These are phyloP conservation scores for Anthopleura sola DNA, from an alignment of 64 coral and sea anemone genomes.

Conservation along the genomic window DNA sequence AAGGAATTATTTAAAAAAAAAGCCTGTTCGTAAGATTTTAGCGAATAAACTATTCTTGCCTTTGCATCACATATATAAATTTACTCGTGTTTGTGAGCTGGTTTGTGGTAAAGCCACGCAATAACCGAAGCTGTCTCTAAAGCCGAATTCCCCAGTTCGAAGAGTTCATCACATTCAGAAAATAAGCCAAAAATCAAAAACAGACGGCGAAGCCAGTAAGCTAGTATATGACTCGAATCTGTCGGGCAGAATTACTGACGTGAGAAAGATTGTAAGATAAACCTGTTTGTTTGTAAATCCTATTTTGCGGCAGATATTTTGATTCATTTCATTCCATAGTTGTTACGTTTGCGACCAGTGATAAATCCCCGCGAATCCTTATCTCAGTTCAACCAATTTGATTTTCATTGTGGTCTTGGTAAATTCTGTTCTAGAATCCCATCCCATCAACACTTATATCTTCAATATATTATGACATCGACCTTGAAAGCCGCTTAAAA, in stretches of 20 bases:
- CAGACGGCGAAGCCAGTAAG: background rate
- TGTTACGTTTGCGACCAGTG: constrained; percentile 2
- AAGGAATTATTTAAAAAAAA: no score
- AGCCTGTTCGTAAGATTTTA: no score
- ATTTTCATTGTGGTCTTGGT: background rate
- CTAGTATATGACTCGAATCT: no score
- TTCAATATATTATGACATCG: background rate
- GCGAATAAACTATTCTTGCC: no score
- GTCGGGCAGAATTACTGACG: no score
- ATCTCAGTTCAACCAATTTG: background rate
- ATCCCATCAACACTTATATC: background rate
- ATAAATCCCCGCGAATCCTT: background rate
- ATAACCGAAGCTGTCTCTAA: no score
- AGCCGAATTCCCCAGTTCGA: no score
- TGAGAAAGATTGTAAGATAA: background rate
- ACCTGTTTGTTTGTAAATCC: background rate
- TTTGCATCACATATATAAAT: no score
- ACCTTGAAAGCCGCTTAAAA: constrained; percentile 7
- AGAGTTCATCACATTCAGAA: no score
- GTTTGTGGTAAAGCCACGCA: no score
- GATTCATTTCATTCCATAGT: background rate
- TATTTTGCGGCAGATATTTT: background rate
- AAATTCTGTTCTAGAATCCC: background rate
- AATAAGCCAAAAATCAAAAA: background rate
- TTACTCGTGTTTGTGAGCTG: no score